Evolutionary conservation across 2,113 vertebrate genomes (phyloP).

Genomic region (Istiophorus platypterus): DNA sequence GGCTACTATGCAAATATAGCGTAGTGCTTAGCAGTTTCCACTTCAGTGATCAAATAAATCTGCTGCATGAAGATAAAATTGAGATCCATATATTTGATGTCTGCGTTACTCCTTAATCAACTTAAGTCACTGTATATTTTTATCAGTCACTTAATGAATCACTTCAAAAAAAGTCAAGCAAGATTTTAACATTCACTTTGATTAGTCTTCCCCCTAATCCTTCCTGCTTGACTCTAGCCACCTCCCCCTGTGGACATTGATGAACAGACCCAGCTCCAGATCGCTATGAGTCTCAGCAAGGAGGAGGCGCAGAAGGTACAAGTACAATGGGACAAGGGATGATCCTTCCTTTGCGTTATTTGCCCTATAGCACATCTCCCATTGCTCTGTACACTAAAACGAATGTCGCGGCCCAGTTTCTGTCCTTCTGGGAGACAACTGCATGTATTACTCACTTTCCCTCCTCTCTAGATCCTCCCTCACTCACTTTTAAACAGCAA

Average conservation of each 20-base stretch:
- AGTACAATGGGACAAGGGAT: conserved; percentile 38
- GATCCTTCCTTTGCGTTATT: conserved; percentile 30
- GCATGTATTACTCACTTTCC: conserved; percentile 56
- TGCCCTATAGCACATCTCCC: conserved; percentile 22
- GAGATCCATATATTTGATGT: not conserved
- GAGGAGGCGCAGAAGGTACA: conserved; percentile 94
- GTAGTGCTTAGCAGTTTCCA: not conserved
- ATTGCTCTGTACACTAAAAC: conserved; percentile 41
- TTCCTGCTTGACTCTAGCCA: conserved; percentile 75
- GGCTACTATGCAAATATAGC: conserved; percentile 5
- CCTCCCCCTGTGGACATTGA: conserved; percentile 86
- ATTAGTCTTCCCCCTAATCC: conserved; percentile 55
- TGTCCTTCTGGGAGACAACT: conserved; percentile 26
- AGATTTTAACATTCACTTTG: conserved; percentile 35
- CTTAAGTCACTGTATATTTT: not conserved
- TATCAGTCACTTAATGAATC: not conserved
- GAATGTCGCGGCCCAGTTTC: conserved; percentile 2
- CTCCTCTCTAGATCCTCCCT: conserved; percentile 19
- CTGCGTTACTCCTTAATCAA: conserved; percentile 9
- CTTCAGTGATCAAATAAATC: conserved; percentile 20
- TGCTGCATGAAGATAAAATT: conserved; percentile 8
- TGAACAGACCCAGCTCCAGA: conserved; percentile 95
- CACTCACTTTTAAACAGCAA: conserved; percentile 19
- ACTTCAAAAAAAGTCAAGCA: conserved; percentile 16
- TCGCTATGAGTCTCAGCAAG: conserved; percentile 93